These are phyloP conservation scores for Penaeus monodon DNA, from an alignment of 2,888 invertebrate genomes.

Conservation along the genomic window DNA sequence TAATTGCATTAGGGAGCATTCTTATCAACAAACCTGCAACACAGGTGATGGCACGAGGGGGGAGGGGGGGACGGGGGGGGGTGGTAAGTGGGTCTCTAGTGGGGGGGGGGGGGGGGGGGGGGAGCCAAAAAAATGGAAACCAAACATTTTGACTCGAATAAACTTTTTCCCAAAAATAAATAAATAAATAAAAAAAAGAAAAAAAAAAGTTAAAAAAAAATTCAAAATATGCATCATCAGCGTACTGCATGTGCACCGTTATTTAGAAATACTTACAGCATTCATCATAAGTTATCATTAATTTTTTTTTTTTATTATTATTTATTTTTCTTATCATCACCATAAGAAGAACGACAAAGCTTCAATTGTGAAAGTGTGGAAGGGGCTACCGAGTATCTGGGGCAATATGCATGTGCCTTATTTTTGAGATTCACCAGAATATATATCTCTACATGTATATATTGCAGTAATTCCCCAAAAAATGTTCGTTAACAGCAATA, in stretches of 20 bases:
- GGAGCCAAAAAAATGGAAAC: slow-evolving; percentile 8
- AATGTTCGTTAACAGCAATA: slow-evolving; percentile 56
- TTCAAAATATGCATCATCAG: slow-evolving; percentile 52
- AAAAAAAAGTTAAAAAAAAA: slow-evolving; percentile 18
- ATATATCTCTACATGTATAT: too few relatives aligned
- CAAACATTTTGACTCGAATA: slow-evolving; percentile 38
- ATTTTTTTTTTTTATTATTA: too few relatives aligned
- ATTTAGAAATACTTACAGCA: slow-evolving; percentile 54
- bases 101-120: too few relatives aligned
- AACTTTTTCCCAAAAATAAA: too few relatives aligned
- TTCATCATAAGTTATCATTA: slow-evolving; percentile 13
- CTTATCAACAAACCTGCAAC: slow-evolving; percentile 50
- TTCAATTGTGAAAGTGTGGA: slow-evolving; percentile 41
- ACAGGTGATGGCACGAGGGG: slow-evolving; percentile 49
- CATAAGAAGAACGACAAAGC: slow-evolving; percentile 46
- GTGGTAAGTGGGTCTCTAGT: too few relatives aligned
- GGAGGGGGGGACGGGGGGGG: neutral
- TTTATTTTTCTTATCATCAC: slow-evolving; percentile 3
- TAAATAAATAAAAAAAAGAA: too few relatives aligned
- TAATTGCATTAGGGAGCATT: too few relatives aligned
- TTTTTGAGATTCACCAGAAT: slow-evolving; percentile 54
- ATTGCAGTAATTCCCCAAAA: slow-evolving; percentile 58
- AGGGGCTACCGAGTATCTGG: slow-evolving; percentile 59
- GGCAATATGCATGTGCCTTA: slow-evolving; percentile 50
- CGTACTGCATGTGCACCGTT: slow-evolving; percentile 54